Base-by-base conservation (phyloP, 2,797 vertebrate species). In the Eptatretus atami region DNA sequence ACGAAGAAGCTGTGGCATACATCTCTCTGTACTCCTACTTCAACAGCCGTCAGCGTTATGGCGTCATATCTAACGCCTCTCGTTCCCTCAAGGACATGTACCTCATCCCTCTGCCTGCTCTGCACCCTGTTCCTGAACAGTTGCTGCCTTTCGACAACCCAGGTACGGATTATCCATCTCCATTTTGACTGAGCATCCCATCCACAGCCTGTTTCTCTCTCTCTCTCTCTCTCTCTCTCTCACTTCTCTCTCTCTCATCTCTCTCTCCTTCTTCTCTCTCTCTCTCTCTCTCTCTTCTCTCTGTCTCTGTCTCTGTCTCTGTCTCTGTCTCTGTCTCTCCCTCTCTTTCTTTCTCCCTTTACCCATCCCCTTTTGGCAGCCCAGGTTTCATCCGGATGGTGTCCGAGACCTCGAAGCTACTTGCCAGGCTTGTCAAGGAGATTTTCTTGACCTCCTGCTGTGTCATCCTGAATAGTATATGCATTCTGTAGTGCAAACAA, bases 1-100 rank as follows among this genome's bases (percentile, higher is more conserved):
- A 98, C 70, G 90, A 99, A 66, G 92, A 98, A 67, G 84, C 93
- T 70, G 86, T 92, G 64, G 87, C 90, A 70, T 99, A 98, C 68
- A 83, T 93, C 64, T 98, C 90, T 64, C 78, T 99, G 31, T 98
- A 93, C 76, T 99, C 92, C 65, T 99, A 99, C 75, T 99, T 99
- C 70, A 98, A 82, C 78, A 98, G 90, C 75, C 84, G 92, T 66
- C 79, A 82, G 66, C 83, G 90, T 70, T 99, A 92, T 67, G 92
- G 92, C 67, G 92, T 99, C 63, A 83, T 99, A 55, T 81, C 88
- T 68, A 94, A 92, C 73, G 82, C 78, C 71, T 83, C 76, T 77
- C 80, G 77, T 69, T 83, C 80, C 68, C 76, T 99, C 71, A 99
- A 99, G 75, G 88, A 99, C 73, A 77, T 99, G 68, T 98, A 99